phyloP scores from a whole-genome alignment of 1,140 invertebrate genomes.

The Plectrocnemia conspersa region DNA sequence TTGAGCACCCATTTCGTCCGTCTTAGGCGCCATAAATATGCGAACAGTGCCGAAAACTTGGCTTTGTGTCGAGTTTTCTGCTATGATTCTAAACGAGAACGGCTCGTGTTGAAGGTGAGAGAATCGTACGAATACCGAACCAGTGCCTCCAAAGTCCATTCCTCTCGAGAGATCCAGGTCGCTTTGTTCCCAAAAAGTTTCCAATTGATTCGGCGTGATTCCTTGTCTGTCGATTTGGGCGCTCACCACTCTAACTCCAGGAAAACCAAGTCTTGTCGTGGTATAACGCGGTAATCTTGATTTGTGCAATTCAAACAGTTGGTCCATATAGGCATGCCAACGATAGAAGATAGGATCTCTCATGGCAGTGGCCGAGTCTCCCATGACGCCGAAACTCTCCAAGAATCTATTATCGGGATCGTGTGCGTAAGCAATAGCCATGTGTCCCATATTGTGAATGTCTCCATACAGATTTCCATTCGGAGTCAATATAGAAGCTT shows the following conservation, averaged over 20 bases:
- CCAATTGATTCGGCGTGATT: slow-evolving; percentile 52
- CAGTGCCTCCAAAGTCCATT: slow-evolving; percentile 68
- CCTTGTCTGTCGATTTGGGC: slow-evolving; percentile 49
- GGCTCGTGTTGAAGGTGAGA: slow-evolving; percentile 70
- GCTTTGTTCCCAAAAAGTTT: slow-evolving; percentile 71
- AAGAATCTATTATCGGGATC: slow-evolving; percentile 57
- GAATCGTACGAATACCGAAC: slow-evolving; percentile 61
- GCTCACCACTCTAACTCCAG: slow-evolving; percentile 55
- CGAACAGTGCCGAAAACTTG: slow-evolving; percentile 62
- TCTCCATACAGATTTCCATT: slow-evolving; percentile 68
- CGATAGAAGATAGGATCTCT: slow-evolving; percentile 83
- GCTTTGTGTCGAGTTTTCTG: slow-evolving; percentile 53
- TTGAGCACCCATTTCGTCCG: slow-evolving; percentile 62
- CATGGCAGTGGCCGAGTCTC: slow-evolving; percentile 68
- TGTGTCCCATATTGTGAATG: slow-evolving; percentile 66
- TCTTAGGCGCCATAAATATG: slow-evolving; percentile 68
- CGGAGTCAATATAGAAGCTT: slow-evolving; percentile 65
- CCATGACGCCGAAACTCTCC: slow-evolving; percentile 59
- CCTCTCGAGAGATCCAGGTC: slow-evolving; percentile 69
- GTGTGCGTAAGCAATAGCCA: slow-evolving; percentile 61
- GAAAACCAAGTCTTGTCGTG: slow-evolving; percentile 51
- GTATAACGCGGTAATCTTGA: slow-evolving; percentile 61
- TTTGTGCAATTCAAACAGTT: slow-evolving; percentile 75
- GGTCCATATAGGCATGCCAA: slow-evolving; percentile 76
- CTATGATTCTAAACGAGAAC: slow-evolving; percentile 61